phyloP scores from a whole-genome alignment of 92 coral and sea anemone genomes.

The Phenganax subtilis region DNA sequence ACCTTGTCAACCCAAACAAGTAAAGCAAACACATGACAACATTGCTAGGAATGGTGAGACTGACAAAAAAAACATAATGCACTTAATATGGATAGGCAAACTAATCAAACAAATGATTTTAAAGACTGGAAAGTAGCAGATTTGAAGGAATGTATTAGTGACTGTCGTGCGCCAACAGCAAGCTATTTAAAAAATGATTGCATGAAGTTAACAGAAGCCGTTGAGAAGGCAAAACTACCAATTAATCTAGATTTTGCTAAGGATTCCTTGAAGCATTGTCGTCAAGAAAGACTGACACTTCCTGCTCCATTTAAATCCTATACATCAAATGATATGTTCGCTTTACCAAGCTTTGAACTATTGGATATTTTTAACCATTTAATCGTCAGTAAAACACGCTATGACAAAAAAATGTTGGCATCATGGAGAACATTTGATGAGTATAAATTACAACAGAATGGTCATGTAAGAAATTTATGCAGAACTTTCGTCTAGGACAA shows the following conservation, averaged over 20 bases:
- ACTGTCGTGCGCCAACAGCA: conserved; percentile 45
- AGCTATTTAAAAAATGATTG: conserved; percentile 43
- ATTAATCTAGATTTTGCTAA: conserved; percentile 54
- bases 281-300: conserved; percentile 45
- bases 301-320: conserved; percentile 45
- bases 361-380: conserved; percentile 39
- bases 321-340: conserved; percentile 15
- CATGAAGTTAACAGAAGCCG: conserved; percentile 36
- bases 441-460: conserved; percentile 23
- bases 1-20: background rate
- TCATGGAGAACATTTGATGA: conserved; percentile 43
- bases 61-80: background rate
- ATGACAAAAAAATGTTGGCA: conserved; percentile 38
- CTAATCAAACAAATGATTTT: background rate
- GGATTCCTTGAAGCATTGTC: conserved; percentile 47
- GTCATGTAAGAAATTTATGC: conserved; percentile 24
- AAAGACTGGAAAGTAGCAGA: conserved; percentile 28
- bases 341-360: conserved; percentile 32
- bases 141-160: conserved; percentile 39
- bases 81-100: background rate
- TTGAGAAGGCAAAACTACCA: conserved; percentile 38
- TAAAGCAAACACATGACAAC: background rate
- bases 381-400: conserved; percentile 13
- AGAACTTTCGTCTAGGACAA: conserved; percentile 45
- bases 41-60: background rate